Percentiles rank a stretch among this genome's conserved stretches.
Evolutionary conservation across 2,797 vertebrate species (phyloP).

Genomic region (Bradypus variegatus): DNA sequence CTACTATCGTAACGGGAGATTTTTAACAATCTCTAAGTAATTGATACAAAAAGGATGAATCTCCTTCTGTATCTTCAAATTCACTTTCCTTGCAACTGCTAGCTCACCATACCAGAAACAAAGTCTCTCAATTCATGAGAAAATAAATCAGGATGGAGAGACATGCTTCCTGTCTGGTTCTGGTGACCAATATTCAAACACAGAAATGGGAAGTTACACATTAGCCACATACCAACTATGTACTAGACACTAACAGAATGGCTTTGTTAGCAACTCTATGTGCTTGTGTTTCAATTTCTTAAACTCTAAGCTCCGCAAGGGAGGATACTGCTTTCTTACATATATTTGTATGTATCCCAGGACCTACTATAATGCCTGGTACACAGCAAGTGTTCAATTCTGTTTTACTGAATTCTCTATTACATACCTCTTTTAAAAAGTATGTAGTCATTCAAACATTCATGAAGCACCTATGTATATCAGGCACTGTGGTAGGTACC

Average conservation of each 20-base stretch:
- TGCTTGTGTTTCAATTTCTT: conserved; percentile 17
- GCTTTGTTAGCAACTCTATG: conserved; percentile 15
- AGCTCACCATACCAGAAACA: neutral
- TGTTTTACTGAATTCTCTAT: neutral
- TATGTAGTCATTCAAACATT: neutral
- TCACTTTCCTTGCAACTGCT: conserved; percentile 27
- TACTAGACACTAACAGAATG: neutral
- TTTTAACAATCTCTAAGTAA: conserved; percentile 20
- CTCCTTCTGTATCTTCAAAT: neutral
- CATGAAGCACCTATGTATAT: neutral
- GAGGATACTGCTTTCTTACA: neutral
- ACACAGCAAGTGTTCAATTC: neutral
- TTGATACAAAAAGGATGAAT: neutral
- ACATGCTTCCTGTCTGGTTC: conserved; percentile 29
- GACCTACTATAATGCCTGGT: neutral
- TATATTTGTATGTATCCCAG: neutral
- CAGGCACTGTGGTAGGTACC: neutral
- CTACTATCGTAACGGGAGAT: neutral
- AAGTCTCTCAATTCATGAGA: conserved; percentile 20
- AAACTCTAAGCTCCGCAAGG: neutral
- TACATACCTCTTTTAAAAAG: conserved; percentile 3
- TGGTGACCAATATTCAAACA: conserved; percentile 37
- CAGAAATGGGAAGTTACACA: conserved; percentile 43
- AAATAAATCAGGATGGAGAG: conserved; percentile 31
- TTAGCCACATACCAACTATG: neutral